These are phyloP conservation scores for Leucania comma DNA, from an alignment of 2,888 invertebrate genomes.

Conservation along the genomic window DNA sequence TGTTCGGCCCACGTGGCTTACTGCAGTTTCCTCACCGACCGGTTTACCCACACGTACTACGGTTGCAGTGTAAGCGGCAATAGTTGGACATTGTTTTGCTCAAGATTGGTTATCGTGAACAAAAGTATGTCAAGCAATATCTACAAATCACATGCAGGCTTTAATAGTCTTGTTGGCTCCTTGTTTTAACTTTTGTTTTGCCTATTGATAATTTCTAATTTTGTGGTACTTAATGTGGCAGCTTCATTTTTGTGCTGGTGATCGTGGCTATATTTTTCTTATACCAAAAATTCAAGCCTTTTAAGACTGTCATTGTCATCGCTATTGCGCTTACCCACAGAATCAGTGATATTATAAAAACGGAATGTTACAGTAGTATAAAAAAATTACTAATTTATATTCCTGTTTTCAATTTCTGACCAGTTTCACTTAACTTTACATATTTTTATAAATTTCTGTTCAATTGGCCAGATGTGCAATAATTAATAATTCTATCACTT, in stretches of 20 bases:
- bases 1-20: slow-evolving; percentile 71
- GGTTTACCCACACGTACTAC: slow-evolving; percentile 64
- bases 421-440: background rate
- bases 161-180: background rate
- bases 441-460: background rate
- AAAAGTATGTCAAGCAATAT: background rate
- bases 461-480: background rate
- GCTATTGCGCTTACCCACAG: too few relatives aligned
- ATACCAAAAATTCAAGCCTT: background rate
- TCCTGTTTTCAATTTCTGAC: background rate
- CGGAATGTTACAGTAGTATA: too few relatives aligned
- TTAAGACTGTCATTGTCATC: background rate
- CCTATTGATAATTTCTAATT: background rate
- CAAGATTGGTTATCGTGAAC: background rate
- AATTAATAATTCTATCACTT: background rate
- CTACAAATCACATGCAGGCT: background rate
- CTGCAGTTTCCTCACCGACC: slow-evolving; percentile 73
- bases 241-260: background rate
- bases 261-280: background rate
- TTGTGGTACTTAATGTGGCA: background rate
- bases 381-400: too few relatives aligned
- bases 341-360: too few relatives aligned
- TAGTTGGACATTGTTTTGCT: background rate
- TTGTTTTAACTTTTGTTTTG: background rate
- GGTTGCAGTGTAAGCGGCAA: slow-evolving; percentile 64